A percentile compares a stretch with the other conserved stretches of the same genome.
These are phyloP conservation scores for Bombus superbus DNA, from an alignment of 1,140 invertebrate genomes.

Conservation along the genomic window DNA sequence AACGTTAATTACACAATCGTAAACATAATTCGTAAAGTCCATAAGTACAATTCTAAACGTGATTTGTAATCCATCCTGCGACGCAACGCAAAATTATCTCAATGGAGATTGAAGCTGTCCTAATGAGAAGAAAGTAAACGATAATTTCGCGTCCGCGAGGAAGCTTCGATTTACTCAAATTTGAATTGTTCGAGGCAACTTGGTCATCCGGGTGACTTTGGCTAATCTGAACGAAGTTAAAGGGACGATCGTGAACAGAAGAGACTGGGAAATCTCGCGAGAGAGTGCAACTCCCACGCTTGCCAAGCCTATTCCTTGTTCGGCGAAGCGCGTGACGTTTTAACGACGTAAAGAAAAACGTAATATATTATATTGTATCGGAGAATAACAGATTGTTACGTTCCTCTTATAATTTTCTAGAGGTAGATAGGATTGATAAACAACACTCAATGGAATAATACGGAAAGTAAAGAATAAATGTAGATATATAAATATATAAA, in stretches of 20 bases:
- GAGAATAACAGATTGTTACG: conserved; percentile 58
- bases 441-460: conserved; percentile 58
- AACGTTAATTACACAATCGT: too few species aligned
- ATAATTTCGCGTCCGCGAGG: too few species aligned
- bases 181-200: neutral
- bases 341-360: conserved; percentile 46
- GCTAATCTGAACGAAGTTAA: neutral
- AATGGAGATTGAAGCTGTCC: neutral
- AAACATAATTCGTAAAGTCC: too few species aligned
- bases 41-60: neutral
- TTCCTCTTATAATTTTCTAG: conserved; percentile 71
- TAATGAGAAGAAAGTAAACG: neutral
- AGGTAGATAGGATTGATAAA: conserved; percentile 57
- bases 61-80: neutral
- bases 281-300: conserved; percentile 71
- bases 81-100: neutral
- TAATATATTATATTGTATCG: conserved; percentile 34
- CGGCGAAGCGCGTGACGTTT: conserved; percentile 65
- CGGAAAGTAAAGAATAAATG: conserved; percentile 68
- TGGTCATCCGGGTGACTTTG: too few species aligned
- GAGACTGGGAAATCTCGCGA: conserved; percentile 8
- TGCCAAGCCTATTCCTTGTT: conserved; percentile 64
- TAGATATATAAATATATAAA: conserved; percentile 50
- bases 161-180: neutral
- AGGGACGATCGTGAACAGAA: conserved; percentile 9